Evolutionary conservation across 2,113 vertebrate genomes (phyloP).

Genomic region (Xenopus laevis): DNA sequence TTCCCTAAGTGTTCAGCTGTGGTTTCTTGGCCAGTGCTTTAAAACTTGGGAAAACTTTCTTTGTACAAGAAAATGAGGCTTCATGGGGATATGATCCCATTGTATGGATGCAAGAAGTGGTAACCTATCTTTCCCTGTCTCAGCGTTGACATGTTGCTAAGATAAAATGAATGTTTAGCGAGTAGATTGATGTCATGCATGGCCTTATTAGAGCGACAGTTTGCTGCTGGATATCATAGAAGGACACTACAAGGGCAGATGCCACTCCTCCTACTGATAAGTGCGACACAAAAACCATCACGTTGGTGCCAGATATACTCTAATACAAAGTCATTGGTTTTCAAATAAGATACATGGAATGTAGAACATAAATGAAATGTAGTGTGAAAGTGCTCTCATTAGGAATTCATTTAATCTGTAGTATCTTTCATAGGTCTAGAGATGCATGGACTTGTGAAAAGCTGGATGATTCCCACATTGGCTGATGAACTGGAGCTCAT

Average conservation of each 20-base stretch:
- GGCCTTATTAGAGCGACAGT: conserved; percentile 26
- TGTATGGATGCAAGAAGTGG: conserved; percentile 42
- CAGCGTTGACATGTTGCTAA: conserved; percentile 31
- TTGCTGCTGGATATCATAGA: conserved; percentile 15
- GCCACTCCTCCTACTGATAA: conserved; percentile 2
- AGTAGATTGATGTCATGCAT: conserved; percentile 27
- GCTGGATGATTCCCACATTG: no score
- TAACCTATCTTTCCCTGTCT: conserved; percentile 44
- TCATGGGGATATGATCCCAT: conserved; percentile 35
- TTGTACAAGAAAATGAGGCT: conserved; percentile 37
- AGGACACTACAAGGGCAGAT: conserved; percentile 16
- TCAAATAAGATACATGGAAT: no score
- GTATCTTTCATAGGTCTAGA: no score
- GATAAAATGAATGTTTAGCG: conserved; percentile 26
- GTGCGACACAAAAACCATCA: conserved; percentile 2
- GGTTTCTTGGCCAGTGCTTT: conserved; percentile 34
- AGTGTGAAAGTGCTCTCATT: no score
- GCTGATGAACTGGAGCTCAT: no score
- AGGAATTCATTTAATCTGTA: no score
- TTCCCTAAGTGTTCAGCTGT: conserved; percentile 39
- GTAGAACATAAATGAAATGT: no score
- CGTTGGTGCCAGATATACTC: not conserved
- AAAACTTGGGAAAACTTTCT: conserved; percentile 44
- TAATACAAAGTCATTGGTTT: no score
- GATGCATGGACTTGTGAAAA: no score